Evolutionary conservation across 37 sponge, comb jelly and placozoan genomes (phyloP).

Genomic region (Beroe forskalii): DNA sequence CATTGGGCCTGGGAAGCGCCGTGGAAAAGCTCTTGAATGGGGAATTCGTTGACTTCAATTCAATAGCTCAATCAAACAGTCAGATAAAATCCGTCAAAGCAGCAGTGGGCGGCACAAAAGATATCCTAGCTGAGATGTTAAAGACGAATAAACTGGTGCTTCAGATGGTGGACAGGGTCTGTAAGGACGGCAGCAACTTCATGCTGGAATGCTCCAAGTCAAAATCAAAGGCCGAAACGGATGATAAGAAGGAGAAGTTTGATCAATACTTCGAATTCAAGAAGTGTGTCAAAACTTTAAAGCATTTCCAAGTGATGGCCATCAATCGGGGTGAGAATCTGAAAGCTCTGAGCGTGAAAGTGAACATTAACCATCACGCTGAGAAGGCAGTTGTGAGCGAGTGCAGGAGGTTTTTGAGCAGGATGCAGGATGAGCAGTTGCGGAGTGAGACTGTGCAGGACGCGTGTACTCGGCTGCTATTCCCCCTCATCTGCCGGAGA

Average conservation of each 20-base stretch:
- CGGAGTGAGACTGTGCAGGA: background rate
- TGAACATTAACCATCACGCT: background rate
- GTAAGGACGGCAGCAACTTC: background rate
- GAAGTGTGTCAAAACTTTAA: background rate
- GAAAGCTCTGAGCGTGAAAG: conserved; percentile 17
- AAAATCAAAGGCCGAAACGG: conserved; percentile 48
- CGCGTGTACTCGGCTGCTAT: conserved; percentile 8
- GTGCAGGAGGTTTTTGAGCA: background rate
- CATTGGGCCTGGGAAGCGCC: background rate
- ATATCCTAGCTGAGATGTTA: conserved; percentile 4
- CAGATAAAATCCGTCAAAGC: background rate
- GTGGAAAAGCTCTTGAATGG: conserved; percentile 1
- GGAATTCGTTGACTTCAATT: background rate
- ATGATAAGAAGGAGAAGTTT: conserved; percentile 37
- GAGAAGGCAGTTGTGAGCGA: background rate
- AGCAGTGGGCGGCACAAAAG: background rate
- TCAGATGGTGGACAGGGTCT: background rate
- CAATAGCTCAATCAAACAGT: background rate
- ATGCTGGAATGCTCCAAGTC: conserved; percentile 1
- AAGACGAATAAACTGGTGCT: conserved; percentile 7
- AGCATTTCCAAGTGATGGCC: conserved; percentile 51
- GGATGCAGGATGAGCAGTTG: background rate
- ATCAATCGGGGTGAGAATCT: conserved; percentile 43
- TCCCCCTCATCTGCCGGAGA: background rate
- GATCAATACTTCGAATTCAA: conserved; percentile 43